Conservation (phyloP, 2,113 vertebrate genomes). For the Saccopteryx bilineata region DNA sequence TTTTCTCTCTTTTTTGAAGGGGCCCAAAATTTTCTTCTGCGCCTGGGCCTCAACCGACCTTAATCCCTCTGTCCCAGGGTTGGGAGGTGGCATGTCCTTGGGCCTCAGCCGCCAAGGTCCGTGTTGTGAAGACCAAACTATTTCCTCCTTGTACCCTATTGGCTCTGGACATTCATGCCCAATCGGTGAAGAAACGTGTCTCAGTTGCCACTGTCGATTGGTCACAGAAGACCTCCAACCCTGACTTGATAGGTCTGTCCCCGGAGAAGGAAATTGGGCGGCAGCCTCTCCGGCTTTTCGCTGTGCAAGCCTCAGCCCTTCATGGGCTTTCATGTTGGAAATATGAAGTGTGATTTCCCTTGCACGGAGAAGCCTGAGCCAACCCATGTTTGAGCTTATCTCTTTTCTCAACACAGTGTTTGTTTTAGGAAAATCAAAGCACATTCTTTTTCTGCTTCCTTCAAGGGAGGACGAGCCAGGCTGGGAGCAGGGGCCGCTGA, state of each 20-base stretch:
- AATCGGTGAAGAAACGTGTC: background rate
- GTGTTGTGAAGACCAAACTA: background rate
- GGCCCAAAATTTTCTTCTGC: no score
- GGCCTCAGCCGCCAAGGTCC: background rate
- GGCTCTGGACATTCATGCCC: background rate
- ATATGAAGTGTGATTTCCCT: constrained; percentile 84
- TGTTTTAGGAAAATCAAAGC: constrained; percentile 80
- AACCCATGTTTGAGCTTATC: constrained; percentile 50
- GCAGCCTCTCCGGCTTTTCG: background rate
- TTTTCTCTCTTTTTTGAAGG: no score
- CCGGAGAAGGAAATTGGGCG: background rate
- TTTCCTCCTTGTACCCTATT: background rate
- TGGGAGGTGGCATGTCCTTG: background rate
- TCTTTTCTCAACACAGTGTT: constrained; percentile 51
- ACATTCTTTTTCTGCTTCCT: constrained; percentile 63
- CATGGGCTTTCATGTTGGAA: background rate
- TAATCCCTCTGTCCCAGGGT: background rate
- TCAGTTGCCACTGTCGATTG: background rate
- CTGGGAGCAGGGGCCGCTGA: background rate
- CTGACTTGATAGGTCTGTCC: background rate
- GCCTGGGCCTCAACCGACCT: no score
- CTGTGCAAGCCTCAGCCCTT: fast-evolving
- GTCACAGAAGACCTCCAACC: background rate
- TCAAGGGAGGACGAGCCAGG: constrained; percentile 49
- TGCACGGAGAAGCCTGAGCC: background rate